Conservation (phyloP, 2,888 invertebrate species). For the Sthenelais limicola region DNA sequence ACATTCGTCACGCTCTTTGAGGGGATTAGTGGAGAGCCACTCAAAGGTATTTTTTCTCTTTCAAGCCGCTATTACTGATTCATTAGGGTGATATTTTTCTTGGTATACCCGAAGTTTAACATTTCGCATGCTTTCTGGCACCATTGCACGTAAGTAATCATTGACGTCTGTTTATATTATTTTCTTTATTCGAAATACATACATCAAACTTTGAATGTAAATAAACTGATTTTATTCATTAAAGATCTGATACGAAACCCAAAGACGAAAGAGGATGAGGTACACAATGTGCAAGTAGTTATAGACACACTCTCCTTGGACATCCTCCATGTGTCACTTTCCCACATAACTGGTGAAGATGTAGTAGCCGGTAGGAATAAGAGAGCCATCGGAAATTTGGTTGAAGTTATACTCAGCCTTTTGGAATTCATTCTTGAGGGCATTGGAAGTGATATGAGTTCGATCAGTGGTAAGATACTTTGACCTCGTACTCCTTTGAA, state of each 20-base stretch:
- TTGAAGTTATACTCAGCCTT: constrained; percentile 69
- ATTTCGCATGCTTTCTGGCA: too few species aligned
- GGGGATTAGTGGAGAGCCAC: constrained; percentile 67
- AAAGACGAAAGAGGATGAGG: constrained; percentile 65
- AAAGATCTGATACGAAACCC: constrained; percentile 55
- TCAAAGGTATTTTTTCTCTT: constrained; percentile 58
- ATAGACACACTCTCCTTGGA: constrained; percentile 69
- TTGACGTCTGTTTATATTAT: too few species aligned
- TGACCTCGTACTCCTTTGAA: too few species aligned
- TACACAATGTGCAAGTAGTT: constrained; percentile 69
- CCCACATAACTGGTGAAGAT: constrained; percentile 68
- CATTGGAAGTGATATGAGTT: constrained; percentile 62
- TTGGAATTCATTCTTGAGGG: constrained; percentile 69
- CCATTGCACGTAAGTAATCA: too few species aligned
- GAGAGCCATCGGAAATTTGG: constrained; percentile 64
- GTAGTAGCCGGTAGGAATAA: constrained; percentile 62
- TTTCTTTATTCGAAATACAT: too few species aligned
- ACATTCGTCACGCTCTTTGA: constrained; percentile 69
- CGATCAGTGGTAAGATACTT: constrained; percentile 12
- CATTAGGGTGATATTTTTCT: too few species aligned
- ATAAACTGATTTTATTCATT: too few species aligned
- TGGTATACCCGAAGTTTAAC: too few species aligned
- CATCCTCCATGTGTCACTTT: constrained; percentile 68
- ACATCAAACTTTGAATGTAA: too few species aligned
- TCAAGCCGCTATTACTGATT: neutral